Evolutionary conservation across 2,113 vertebrate species (phyloP).

Genomic region (Varanus salvator): DNA sequence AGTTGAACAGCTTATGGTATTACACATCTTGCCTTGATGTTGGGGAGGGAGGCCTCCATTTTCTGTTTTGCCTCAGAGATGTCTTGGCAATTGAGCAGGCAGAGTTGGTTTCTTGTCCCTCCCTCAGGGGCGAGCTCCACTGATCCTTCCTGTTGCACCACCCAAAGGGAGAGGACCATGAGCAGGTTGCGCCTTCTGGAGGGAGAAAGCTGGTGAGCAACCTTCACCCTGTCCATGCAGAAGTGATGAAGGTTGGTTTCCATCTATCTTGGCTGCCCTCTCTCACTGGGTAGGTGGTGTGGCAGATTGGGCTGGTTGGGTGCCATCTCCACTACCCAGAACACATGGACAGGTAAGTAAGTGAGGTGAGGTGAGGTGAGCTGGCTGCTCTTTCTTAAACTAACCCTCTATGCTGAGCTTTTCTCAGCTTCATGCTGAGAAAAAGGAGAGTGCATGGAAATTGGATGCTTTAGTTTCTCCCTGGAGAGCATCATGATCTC

Average conservation of each 20-base stretch:
- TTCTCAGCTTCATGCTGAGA: neutral
- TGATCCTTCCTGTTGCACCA: neutral
- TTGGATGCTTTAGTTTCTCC: neutral
- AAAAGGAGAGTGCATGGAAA: neutral
- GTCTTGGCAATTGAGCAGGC: no score
- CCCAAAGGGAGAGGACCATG: neutral
- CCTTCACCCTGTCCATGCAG: neutral
- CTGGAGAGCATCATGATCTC: neutral
- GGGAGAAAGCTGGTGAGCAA: neutral
- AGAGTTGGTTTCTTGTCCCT: neutral
- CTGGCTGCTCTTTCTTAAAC: neutral
- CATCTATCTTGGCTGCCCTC: neutral
- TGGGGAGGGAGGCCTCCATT: no score
- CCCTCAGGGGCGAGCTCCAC: neutral
- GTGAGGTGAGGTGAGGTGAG: neutral
- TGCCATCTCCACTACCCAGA: neutral
- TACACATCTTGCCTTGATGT: no score
- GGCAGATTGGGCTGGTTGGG: neutral
- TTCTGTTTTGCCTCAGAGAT: no score
- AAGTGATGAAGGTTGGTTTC: neutral
- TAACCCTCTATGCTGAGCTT: no score
- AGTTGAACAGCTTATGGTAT: no score
- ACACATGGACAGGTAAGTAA: neutral
- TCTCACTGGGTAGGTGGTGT: neutral
- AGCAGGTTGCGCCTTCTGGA: neutral